Conservation (phyloP, 2,888 invertebrate genomes). For the Drosophila macrospina region DNA sequence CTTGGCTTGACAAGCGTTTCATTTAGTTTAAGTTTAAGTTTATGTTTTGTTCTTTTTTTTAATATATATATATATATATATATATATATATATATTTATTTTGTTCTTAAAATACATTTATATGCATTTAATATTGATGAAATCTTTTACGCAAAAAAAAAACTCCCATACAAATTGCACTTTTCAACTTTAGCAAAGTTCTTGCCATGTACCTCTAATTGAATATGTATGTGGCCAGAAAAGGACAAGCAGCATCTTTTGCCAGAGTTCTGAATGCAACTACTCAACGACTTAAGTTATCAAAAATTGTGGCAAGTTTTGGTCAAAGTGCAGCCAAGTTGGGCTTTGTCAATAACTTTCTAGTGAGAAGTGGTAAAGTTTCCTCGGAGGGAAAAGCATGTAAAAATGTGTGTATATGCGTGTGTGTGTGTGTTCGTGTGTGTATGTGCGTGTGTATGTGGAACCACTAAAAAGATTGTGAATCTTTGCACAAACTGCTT, state of each 20-base stretch:
- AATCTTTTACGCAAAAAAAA: slow-evolving; percentile 57
- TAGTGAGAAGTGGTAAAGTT: slow-evolving; percentile 20
- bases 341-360: slow-evolving; percentile 30
- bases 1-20: slow-evolving; percentile 67
- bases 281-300: slow-evolving; percentile 38
- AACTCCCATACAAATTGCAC: slow-evolving; percentile 49
- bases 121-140: slow-evolving; percentile 67
- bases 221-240: slow-evolving; percentile 48
- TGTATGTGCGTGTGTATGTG: not conserved
- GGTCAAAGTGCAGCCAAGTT: slow-evolving; percentile 26
- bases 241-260: slow-evolving; percentile 7
- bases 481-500: not conserved
- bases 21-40: slow-evolving; percentile 61
- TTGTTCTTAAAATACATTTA: slow-evolving; percentile 37
- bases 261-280: slow-evolving; percentile 17
- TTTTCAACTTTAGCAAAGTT: slow-evolving; percentile 46
- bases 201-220: slow-evolving; percentile 55
- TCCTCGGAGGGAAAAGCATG: slow-evolving; percentile 5
- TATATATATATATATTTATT: not conserved
- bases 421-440: no score
- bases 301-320: slow-evolving; percentile 40
- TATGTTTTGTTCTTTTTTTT: slow-evolving; percentile 11
- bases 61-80: not conserved
- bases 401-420: not conserved
- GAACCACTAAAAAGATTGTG: slow-evolving; percentile 10